Base-by-base conservation (phyloP, 1,140 invertebrate species). In the Trypoxylus dichotomus region DNA sequence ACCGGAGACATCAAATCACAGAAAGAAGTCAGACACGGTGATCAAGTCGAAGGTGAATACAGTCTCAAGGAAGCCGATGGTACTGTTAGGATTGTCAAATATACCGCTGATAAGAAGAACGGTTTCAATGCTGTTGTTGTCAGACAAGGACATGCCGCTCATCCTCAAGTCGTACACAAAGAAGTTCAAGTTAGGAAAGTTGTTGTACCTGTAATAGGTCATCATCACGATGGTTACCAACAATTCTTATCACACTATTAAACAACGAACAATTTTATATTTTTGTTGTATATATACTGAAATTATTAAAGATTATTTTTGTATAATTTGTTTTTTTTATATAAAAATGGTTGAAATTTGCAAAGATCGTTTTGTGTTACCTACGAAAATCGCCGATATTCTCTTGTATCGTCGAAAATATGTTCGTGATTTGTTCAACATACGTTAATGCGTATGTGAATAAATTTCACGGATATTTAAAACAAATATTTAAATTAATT, bases 31-130 rank as follows among this genome's bases (percentile, higher is more conserved):
- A 85, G 89, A 0, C 84, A 87, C 58, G 91, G 91, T 3, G 91
- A 92, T 81, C 88, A 91, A n/a, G 91, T 91, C 15, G 88, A 91
- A 80, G 91, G 91, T 25, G 88, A 88, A 27, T 92, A 92, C 84
- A 91, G 90, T 1, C 83, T 92, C n/a, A 87, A 90, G 15, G 91
- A 92, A 79, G 89, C 91, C 0, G 91, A 92, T 82, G 91, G 91
- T 76, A 88, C 89, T 43, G 88, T 90, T 74, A 88, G 91, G 76
- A 89, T 89, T 10, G 91, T 92, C 1, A 89, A 91, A 79, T 92
- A 93, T 84, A 90, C 90, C 6, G 89, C 90, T n/a, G 89, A 90
- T 83, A 86, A 88, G 5, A 81, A 85, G 74, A 86, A 87, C 75
- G 88, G 88, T 76, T 88, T 87, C 85, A 87, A 87, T 81, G 86